These are phyloP conservation scores for Rutpela maculata DNA, from an alignment of 2,888 invertebrate species.

Conservation along the genomic window DNA sequence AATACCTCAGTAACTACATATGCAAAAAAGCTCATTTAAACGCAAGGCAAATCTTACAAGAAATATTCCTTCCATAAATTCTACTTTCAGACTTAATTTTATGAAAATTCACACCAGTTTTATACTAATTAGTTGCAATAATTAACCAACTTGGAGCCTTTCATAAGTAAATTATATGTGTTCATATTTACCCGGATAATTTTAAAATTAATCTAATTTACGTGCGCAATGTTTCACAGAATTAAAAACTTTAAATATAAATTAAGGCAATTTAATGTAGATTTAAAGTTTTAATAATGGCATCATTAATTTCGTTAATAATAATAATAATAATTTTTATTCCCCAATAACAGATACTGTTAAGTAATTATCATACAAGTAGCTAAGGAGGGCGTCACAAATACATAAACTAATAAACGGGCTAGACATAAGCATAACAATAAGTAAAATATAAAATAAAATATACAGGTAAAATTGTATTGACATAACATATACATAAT, in stretches of 20 bases:
- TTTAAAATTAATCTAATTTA: constrained; percentile 42
- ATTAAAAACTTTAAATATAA: constrained; percentile 4
- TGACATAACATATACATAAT: no score
- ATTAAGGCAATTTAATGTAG: neutral
- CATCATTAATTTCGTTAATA: neutral
- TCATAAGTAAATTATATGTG: constrained; percentile 18
- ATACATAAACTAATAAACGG: no score
- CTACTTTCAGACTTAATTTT: neutral
- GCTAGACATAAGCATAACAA: no score
- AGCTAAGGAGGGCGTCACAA: no score
- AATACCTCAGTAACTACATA: constrained; percentile 1
- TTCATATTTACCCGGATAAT: constrained; percentile 18
- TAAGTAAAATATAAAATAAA: no score
- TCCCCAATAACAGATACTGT: no score
- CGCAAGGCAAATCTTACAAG: neutral
- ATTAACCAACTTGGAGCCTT: constrained; percentile 15
- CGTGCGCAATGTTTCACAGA: constrained; percentile 44
- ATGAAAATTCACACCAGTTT: constrained; percentile 24
- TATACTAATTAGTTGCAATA: constrained; percentile 28
- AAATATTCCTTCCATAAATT: constrained; percentile 29
- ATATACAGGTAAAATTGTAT: no score
- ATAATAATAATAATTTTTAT: no score
- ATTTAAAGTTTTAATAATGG: constrained; percentile 1
- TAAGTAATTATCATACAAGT: no score
- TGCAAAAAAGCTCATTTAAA: constrained; percentile 14